A percentile compares a stretch with the other conserved stretches of the same genome.
Evolutionary conservation across 2,888 invertebrate species (phyloP).

Genomic region (Yponomeuta plumbellus): DNA sequence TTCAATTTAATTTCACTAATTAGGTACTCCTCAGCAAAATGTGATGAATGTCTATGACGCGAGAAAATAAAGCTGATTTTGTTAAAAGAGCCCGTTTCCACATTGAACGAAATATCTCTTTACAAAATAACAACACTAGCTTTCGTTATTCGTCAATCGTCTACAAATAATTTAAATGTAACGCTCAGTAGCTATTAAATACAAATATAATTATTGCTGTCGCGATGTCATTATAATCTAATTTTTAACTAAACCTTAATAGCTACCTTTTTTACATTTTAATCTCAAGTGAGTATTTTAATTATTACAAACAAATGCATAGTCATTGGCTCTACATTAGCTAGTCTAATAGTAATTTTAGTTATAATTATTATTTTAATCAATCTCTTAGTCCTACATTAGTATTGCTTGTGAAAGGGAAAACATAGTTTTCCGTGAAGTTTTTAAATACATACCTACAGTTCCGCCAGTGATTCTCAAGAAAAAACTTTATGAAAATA

Average conservation of each 20-base stretch:
- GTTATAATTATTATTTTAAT: conserved; percentile 38
- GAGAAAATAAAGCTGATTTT: conserved; percentile 9
- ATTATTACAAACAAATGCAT: conserved; percentile 40
- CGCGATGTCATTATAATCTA: conserved; percentile 44
- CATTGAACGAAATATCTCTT: conserved; percentile 22
- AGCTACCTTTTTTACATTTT: conserved; percentile 52
- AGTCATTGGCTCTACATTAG: conserved; percentile 37
- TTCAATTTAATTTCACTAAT: neutral
- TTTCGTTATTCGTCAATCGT: conserved; percentile 22
- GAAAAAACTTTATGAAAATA: neutral
- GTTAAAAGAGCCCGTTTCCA: neutral
- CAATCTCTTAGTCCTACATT: conserved; percentile 51
- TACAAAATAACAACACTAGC: conserved; percentile 49
- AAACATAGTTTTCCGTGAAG: conserved; percentile 56
- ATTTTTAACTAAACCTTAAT: conserved; percentile 40
- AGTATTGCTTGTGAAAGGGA: conserved; percentile 70
- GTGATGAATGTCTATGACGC: neutral
- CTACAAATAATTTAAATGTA: conserved; percentile 70
- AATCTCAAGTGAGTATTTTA: conserved; percentile 70
- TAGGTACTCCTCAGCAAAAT: neutral
- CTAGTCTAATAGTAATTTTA: conserved; percentile 30
- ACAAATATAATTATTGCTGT: conserved; percentile 76
- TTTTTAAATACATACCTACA: neutral
- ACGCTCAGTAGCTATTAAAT: conserved; percentile 73
- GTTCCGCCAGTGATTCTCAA: neutral